These are phyloP conservation scores for Strigamia maritima DNA, from an alignment of 2,888 invertebrate genomes.

Conservation along the genomic window DNA sequence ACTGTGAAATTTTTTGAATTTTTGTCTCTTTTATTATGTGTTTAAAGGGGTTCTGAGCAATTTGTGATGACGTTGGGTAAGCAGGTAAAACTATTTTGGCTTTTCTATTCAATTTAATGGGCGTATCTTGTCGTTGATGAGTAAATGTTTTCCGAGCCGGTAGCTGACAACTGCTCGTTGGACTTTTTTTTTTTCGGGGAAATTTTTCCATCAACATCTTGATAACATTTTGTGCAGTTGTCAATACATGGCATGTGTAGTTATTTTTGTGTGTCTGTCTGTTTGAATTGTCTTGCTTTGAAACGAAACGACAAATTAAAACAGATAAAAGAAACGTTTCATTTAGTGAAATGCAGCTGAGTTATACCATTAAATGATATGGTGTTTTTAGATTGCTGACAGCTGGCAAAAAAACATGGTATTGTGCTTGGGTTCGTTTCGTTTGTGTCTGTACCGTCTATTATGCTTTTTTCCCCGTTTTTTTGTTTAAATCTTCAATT, in stretches of 20 bases:
- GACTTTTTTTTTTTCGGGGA: not conserved
- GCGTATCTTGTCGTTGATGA: not conserved
- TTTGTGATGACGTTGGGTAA: not conserved
- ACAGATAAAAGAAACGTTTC: not conserved
- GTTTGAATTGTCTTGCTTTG: no score
- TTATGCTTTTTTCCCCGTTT: not conserved
- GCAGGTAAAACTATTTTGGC: not conserved
- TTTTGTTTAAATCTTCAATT: no score
- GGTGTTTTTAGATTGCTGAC: conserved; percentile 8
- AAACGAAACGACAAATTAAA: not conserved
- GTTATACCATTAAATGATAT: not conserved
- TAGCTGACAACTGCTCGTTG: not conserved
- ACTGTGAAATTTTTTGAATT: not conserved
- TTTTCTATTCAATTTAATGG: not conserved
- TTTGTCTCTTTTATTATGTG: not conserved
- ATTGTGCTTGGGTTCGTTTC: not conserved
- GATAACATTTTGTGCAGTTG: no score
- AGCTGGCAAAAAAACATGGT: not conserved
- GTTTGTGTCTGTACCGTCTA: not conserved
- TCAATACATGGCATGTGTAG: no score
- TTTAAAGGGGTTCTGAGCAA: not conserved
- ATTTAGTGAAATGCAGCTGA: not conserved
- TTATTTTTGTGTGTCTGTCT: no score
- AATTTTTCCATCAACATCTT: not conserved
- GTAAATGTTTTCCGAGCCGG: not conserved